These are phyloP conservation scores for Ichneumoninae sp. DNA, from an alignment of 2,888 invertebrate genomes.

Conservation along the genomic window DNA sequence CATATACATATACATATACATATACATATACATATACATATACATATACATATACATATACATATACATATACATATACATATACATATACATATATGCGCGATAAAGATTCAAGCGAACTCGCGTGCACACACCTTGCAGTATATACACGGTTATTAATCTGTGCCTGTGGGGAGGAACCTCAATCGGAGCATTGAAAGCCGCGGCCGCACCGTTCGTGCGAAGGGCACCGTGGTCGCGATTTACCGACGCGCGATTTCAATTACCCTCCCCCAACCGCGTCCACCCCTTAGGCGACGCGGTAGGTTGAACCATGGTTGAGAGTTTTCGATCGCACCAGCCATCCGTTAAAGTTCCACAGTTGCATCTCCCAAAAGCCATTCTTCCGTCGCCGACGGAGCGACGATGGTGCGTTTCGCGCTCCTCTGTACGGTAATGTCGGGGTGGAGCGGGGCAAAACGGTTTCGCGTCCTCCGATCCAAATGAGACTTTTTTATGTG, in stretches of 20 bases:
- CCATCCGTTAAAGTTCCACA: constrained; percentile 66
- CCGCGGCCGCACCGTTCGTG: constrained; percentile 45
- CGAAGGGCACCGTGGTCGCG: constrained; percentile 62
- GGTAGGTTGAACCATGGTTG: constrained; percentile 24
- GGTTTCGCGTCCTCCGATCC: too few relatives aligned
- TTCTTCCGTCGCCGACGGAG: constrained; percentile 14
- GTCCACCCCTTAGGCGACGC: constrained; percentile 13
- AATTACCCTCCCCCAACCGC: constrained; percentile 51
- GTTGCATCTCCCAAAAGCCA: constrained; percentile 61
- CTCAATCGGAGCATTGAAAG: constrained; percentile 63
- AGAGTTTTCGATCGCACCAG: constrained; percentile 54
- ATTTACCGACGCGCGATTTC: constrained; percentile 68
- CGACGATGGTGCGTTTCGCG: constrained; percentile 21
- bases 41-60: constrained; percentile 3
- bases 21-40: neutral
- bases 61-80: neutral
- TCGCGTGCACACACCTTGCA: neutral
- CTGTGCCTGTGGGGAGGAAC: constrained; percentile 45
- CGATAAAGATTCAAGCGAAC: neutral
- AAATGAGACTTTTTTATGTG: too few relatives aligned
- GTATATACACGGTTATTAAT: constrained; percentile 53
- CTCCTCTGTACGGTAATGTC: constrained; percentile 4
- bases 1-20: neutral
- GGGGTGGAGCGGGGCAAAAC: too few relatives aligned
- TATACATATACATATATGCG: neutral